phyloP scores from a whole-genome alignment of 2,797 vertebrate genomes.

The Catamblyrhynchus diadema region DNA sequence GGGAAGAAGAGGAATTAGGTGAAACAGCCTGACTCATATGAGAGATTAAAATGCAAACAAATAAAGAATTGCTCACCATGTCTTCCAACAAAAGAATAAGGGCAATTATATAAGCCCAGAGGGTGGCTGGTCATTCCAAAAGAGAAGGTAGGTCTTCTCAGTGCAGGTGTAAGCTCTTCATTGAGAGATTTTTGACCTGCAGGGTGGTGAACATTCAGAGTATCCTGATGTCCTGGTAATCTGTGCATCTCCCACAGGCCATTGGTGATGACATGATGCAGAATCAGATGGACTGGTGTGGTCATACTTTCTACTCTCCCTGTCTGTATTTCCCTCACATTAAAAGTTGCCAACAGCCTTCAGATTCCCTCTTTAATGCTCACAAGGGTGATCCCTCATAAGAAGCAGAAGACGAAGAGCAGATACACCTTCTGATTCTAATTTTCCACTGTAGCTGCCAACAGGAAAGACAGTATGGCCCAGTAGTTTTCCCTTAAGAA shows the following conservation, averaged over 20 bases:
- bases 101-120: background rate
- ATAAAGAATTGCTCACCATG: background rate
- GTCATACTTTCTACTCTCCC: background rate
- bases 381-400: background rate
- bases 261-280: background rate
- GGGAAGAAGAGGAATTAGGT: background rate
- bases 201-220: background rate
- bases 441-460: background rate
- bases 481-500: background rate
- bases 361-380: background rate
- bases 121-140: rapidly evolving
- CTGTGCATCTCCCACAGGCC: background rate
- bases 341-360: background rate
- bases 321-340: background rate
- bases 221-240: background rate
- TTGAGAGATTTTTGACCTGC: background rate
- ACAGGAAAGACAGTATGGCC: background rate
- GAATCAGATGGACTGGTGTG: background rate
- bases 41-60: background rate
- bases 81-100: background rate
- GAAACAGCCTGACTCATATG: background rate
- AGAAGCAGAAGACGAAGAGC: background rate
- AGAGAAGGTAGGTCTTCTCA: background rate
- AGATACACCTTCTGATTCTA: background rate
- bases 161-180: background rate